phyloP scores from a whole-genome alignment of 2,113 vertebrate species.

The Phaethon lepturus region DNA sequence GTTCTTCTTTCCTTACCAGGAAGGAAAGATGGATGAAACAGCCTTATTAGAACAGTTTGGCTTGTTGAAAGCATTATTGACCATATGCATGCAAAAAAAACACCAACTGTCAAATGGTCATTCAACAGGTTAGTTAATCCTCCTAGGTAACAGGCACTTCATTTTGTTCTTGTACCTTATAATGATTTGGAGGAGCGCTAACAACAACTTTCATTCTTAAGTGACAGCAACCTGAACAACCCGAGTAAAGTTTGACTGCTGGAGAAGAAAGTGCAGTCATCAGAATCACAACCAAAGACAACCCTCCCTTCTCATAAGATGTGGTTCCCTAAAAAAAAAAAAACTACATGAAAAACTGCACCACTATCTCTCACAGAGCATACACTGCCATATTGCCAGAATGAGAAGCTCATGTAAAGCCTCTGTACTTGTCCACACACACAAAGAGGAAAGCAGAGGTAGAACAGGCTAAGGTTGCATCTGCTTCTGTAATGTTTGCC shows the following conservation, averaged over 20 bases:
- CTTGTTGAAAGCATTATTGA: background rate
- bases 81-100: background rate
- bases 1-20: background rate
- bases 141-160: background rate
- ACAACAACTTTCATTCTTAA: background rate
- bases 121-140: background rate
- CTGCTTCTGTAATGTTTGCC: background rate
- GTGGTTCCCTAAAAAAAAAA: background rate
- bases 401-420: background rate
- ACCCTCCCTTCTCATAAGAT: background rate
- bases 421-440: background rate
- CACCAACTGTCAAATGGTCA: background rate
- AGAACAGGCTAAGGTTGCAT: fast-evolving
- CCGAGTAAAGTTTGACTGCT: background rate
- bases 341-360: background rate
- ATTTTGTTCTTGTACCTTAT: background rate
- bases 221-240: background rate
- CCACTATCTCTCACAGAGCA: background rate
- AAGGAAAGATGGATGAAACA: background rate
- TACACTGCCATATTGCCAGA: background rate
- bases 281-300: background rate
- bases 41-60: background rate
- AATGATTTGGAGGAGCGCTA: background rate
- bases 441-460: background rate
- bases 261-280: background rate